Conservation (phyloP, 2,888 invertebrate genomes). For the Epinotia demarniana region DNA sequence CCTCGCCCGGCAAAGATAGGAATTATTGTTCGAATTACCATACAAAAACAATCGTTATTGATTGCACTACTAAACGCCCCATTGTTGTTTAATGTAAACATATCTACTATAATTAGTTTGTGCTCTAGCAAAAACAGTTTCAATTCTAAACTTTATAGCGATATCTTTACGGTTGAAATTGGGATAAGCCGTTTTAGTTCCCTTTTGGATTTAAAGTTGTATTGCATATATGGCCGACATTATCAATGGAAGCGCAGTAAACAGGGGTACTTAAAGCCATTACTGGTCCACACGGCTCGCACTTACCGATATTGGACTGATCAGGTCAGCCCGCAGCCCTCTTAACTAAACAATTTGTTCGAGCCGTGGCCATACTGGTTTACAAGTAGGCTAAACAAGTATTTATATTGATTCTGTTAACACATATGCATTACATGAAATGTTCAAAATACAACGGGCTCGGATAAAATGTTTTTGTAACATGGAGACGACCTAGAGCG, state of each 20-base stretch:
- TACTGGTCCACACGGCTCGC: conserved; percentile 27
- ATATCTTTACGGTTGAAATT: background rate
- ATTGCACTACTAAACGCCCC: conserved; percentile 13
- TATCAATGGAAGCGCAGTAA: conserved; percentile 18
- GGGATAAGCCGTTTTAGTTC: background rate
- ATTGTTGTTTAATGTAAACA: conserved; percentile 8
- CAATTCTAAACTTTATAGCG: background rate
- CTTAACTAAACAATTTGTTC: conserved; percentile 51
- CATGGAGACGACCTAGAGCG: too few relatives aligned
- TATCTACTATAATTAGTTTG: background rate
- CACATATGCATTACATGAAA: background rate
- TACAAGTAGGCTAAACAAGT: conserved; percentile 29
- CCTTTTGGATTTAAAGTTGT: conserved; percentile 1
- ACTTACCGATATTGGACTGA: conserved; percentile 37
- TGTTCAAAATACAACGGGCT: background rate
- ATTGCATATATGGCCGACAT: conserved; percentile 15
- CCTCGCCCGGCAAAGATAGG: background rate
- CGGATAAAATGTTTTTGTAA: background rate
- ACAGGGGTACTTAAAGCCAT: conserved; percentile 23
- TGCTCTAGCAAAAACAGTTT: background rate
- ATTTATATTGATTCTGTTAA: conserved; percentile 6
- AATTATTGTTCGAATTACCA: conserved; percentile 19
- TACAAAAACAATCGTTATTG: conserved; percentile 22
- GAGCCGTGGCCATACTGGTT: conserved; percentile 50
- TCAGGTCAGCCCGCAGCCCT: conserved; percentile 46